phyloP scores from a whole-genome alignment of 2,888 invertebrate genomes.

The Lasioglossum malachurum region DNA sequence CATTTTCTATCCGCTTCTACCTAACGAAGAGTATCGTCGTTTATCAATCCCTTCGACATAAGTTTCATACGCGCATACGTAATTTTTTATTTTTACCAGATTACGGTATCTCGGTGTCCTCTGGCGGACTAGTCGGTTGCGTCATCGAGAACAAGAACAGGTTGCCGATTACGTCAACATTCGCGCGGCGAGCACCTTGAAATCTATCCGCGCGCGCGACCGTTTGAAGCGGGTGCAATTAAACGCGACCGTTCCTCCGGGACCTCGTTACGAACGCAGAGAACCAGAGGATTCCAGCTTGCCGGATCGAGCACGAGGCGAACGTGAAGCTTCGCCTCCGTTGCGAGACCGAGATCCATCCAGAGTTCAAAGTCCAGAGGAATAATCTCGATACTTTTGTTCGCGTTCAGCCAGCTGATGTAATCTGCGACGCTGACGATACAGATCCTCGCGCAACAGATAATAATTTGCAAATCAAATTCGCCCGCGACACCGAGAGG shows the following conservation, averaged over 20 bases:
- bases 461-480: not conserved
- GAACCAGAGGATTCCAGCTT: not conserved
- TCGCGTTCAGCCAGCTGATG: not conserved
- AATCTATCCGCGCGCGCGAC: constrained; percentile 31
- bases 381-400: not conserved
- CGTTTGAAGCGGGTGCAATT: constrained; percentile 41
- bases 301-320: not conserved
- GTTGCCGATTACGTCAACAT: constrained; percentile 69
- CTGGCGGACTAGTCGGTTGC: constrained; percentile 58
- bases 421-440: not conserved
- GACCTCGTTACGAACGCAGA: constrained; percentile 4
- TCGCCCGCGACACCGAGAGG: not conserved
- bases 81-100: constrained; percentile 42
- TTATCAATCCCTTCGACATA: not conserved
- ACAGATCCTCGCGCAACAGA: not conserved
- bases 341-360: not conserved
- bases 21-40: not conserved
- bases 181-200: constrained; percentile 39
- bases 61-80: not conserved
- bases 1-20: not conserved
- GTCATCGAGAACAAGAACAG: constrained; percentile 69
- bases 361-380: not conserved
- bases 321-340: not conserved
- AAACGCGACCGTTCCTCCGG: constrained; percentile 11
- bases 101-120: constrained; percentile 61